Percentiles rank a stretch among this genome's conserved stretches.
Evolutionary conservation across 1,140 invertebrate genomes (phyloP).

Genomic region (Dermatophagoides farinae): DNA sequence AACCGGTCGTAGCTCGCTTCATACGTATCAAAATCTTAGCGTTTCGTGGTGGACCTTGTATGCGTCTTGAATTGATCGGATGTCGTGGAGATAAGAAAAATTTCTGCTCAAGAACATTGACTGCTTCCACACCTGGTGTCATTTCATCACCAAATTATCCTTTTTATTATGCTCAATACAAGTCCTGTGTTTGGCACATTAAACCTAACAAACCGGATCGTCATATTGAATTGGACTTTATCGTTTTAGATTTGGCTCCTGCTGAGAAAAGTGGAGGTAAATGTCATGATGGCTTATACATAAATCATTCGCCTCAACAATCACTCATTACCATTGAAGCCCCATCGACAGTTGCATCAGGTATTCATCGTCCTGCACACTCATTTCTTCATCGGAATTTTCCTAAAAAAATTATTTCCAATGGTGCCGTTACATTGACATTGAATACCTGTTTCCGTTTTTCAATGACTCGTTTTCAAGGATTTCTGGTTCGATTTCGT

Average conservation of each 20-base stretch:
- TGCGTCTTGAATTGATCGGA: slow-evolving; percentile 20
- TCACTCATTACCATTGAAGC: background rate
- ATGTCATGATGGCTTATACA: slow-evolving; percentile 18
- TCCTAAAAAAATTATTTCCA: slow-evolving; percentile 20
- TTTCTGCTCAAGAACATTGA: slow-evolving; percentile 5
- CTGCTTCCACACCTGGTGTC: slow-evolving; percentile 10
- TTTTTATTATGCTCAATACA: slow-evolving; percentile 21
- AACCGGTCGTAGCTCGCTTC: slow-evolving; percentile 17
- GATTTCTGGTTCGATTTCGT: slow-evolving; percentile 4
- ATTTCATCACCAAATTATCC: slow-evolving; percentile 21
- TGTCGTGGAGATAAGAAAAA: slow-evolving; percentile 18
- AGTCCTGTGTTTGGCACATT: slow-evolving; percentile 19
- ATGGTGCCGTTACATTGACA: slow-evolving; percentile 17
- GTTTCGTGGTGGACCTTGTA: slow-evolving; percentile 17
- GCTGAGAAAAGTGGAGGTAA: slow-evolving; percentile 13
- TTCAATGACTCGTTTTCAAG: slow-evolving; percentile 19
- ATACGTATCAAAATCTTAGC: slow-evolving; percentile 17
- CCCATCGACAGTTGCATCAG: background rate
- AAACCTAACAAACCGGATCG: slow-evolving; percentile 16
- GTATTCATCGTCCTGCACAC: background rate
- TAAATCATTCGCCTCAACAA: slow-evolving; percentile 9
- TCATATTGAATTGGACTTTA: slow-evolving; percentile 20
- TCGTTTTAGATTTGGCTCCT: slow-evolving; percentile 19
- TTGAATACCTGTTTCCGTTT: slow-evolving; percentile 20
- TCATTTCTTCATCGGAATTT: slow-evolving; percentile 6